Evolutionary conservation across 2,888 invertebrate genomes (phyloP).

Genomic region (Rhynchonema sp.): DNA sequence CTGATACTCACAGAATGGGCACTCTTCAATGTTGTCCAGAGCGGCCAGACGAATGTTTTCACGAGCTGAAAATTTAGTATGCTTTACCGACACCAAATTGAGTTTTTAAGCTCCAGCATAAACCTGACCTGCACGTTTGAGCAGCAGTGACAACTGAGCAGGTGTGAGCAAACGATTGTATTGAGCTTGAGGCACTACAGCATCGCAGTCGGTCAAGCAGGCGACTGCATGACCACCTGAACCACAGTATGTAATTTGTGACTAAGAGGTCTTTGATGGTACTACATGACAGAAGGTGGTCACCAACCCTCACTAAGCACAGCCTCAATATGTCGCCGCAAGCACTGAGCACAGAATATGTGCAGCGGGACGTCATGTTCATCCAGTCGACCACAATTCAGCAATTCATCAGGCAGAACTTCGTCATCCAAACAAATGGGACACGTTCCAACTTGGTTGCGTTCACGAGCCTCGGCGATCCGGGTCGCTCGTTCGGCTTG

Average conservation of each 20-base stretch:
- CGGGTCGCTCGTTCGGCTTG: not conserved
- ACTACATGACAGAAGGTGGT: not conserved
- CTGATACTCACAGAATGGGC: not conserved
- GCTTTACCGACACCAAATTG: too few species aligned
- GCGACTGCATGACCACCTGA: not conserved
- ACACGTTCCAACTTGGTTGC: not conserved
- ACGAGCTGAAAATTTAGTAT: too few species aligned
- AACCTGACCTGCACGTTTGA: not conserved
- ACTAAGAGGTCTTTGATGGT: too few species aligned
- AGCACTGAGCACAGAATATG: not conserved
- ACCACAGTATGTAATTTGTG: not conserved
- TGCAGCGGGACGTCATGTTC: not conserved
- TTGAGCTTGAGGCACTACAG: not conserved
- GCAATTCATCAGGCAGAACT: not conserved
- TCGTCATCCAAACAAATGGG: not conserved
- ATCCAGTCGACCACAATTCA: not conserved
- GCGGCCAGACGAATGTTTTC: not conserved
- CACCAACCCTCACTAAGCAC: not conserved
- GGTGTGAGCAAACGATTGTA: not conserved
- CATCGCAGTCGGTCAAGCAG: not conserved
- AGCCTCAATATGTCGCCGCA: not conserved
- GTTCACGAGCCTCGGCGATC: not conserved
- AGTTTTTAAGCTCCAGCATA: too few species aligned
- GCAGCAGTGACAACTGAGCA: not conserved
- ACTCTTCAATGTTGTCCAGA: not conserved